phyloP scores from a whole-genome alignment of 2,797 vertebrate genomes.

The Sebastes minor region DNA sequence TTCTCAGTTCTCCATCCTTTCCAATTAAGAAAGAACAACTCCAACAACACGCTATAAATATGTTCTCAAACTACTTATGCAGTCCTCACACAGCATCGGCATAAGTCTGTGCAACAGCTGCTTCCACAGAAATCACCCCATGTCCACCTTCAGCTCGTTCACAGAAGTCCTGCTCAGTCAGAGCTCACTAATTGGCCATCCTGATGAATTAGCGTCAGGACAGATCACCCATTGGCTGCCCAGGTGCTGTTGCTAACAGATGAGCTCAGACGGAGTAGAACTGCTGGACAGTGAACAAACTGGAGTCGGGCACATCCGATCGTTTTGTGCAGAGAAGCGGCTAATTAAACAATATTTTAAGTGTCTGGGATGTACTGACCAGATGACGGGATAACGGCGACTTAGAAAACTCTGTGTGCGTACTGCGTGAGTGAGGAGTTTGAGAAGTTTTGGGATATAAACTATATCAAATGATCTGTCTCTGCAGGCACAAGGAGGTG shows the following conservation, averaged over 20 bases:
- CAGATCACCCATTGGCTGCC: conserved; percentile 47
- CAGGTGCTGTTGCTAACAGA: conserved; percentile 46
- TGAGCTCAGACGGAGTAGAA: conserved; percentile 39
- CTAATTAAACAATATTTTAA: conserved; percentile 34
- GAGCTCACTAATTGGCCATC: conserved; percentile 57
- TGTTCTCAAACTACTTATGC: conserved; percentile 4
- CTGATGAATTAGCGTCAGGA: conserved; percentile 50
- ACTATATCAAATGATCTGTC: conserved; percentile 35
- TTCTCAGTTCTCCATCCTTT: background rate
- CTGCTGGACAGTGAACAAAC: conserved; percentile 41
- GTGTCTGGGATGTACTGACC: background rate
- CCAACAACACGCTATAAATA: background rate
- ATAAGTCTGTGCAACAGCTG: conserved; percentile 29
- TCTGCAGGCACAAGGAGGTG: conserved; percentile 92
- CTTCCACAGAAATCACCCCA: conserved; percentile 16
- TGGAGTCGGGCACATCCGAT: conserved; percentile 1
- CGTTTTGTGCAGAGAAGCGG: conserved; percentile 10
- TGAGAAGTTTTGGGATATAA: background rate
- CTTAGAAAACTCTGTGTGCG: background rate
- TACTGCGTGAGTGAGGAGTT: background rate
- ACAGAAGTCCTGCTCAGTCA: conserved; percentile 34
- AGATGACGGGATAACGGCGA: background rate
- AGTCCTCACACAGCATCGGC: background rate
- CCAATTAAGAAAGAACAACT: conserved; percentile 14
- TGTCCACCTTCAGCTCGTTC: conserved; percentile 17